Base-by-base conservation (phyloP, 2,797 vertebrate species). In the Sylvilagus floridanus region DNA sequence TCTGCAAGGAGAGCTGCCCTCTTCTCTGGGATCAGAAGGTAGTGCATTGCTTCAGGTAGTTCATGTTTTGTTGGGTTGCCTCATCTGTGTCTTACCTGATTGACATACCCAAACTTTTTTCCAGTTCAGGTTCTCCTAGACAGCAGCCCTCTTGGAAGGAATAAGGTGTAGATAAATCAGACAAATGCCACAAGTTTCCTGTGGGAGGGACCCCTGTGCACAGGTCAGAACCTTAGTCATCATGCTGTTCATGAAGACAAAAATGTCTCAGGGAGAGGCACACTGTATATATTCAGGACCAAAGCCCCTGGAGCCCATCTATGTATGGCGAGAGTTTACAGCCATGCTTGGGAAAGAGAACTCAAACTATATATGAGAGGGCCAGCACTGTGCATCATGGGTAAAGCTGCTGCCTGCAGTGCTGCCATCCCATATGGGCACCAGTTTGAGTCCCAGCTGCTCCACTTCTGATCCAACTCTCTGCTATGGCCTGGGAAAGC, bases 1-100 rank as follows among this genome's bases (percentile, higher is more conserved):
- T 19, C 42, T 35, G 0, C 1, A 2, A 30, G 7, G 1, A n/a
- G 16, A 1, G 5, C 26, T 54, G 17, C 8, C 1, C 1, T 57
- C 32, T 79, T 84, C 19, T 28, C 68, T 60, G 47, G 17, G 26
- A 60, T 26, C 47, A 21, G 7, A 35, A 7, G n/a, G n/a, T 73
- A 52, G 72, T 17, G 4, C 5, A 14, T 3, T 5, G 10, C 7
- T 4, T 78, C 16, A 13, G 7, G 47, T 54, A 26, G 16, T 68
- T 14, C 24, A 16, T 8, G 17, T 42, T 52, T 62, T 71, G 16
- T 76, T 65, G 4, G 28, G 10, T 37, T 75, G 10, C 21, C 42
- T 69, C 5, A 3, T 52, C 21, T 42, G 21, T 68, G 22, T 71
- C 28, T 68, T 11, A 47, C 30, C 37, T 54, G 8, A 66, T 1